phyloP scores from a whole-genome alignment of 2,888 invertebrate species.

The Drosophila phalerata region DNA sequence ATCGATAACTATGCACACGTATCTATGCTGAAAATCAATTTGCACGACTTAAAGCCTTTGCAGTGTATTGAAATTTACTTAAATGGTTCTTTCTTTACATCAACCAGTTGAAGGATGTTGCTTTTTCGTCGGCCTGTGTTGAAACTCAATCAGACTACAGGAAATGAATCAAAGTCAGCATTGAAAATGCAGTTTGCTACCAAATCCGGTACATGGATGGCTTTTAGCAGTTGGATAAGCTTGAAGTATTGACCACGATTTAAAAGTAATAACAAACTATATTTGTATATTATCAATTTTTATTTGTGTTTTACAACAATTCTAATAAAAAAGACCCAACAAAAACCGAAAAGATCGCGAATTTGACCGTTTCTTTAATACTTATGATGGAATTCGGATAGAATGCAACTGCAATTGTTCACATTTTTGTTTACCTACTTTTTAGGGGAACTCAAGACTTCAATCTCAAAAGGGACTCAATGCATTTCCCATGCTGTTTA shows the following conservation, averaged over 20 bases:
- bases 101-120: not conserved
- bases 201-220: constrained; percentile 6
- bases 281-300: too few species aligned
- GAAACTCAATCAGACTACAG: constrained; percentile 25
- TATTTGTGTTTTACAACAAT: not conserved
- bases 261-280: too few species aligned
- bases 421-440: constrained; percentile 22
- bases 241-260: not conserved
- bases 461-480: constrained; percentile 7
- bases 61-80: not conserved
- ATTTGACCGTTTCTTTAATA: not conserved
- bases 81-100: not conserved
- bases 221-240: not conserved
- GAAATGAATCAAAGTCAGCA: constrained; percentile 22
- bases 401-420: not conserved
- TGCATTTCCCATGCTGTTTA: constrained; percentile 21
- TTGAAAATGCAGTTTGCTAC: not conserved
- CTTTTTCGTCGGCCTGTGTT: not conserved
- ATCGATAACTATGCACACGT: constrained; percentile 2
- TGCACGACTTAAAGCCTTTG: not conserved
- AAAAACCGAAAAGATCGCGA: not conserved
- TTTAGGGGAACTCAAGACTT: constrained; percentile 29
- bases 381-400: not conserved
- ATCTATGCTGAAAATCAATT: not conserved
- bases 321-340: not conserved